A percentile compares a stretch with the other conserved stretches of the same genome.
Conservation (phyloP, 2,113 vertebrate genomes). For the Lycaon pictus region DNA sequence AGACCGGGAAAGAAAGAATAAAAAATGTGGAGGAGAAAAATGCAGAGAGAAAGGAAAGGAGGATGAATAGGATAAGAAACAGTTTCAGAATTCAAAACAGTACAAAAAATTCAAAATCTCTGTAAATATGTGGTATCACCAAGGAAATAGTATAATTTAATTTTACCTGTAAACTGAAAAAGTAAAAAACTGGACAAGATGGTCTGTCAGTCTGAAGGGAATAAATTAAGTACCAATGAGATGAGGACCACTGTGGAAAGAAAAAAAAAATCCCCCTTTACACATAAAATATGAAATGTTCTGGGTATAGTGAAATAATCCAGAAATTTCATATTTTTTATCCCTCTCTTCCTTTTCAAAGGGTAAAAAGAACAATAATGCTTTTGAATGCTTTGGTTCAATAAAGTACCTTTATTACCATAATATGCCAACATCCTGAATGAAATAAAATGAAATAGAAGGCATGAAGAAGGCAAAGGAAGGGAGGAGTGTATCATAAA, state of each 20-base stretch:
- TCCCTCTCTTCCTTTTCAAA: background rate
- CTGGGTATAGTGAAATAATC: background rate
- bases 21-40: background rate
- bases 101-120: background rate
- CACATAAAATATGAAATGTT: slow-evolving; percentile 6
- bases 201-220: background rate
- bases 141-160: slow-evolving; percentile 42
- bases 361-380: slow-evolving; percentile 15
- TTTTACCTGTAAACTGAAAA: slow-evolving; percentile 34
- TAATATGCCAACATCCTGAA: background rate
- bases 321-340: background rate
- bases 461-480: background rate
- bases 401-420: slow-evolving; percentile 15
- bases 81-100: background rate
- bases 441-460: background rate
- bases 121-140: slow-evolving; percentile 27
- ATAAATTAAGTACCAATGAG: background rate
- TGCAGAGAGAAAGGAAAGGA: background rate
- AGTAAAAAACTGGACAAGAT: background rate
- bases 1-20: background rate
- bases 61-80: background rate
- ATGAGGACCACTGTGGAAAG: background rate
- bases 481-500: background rate
- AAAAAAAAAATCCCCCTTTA: background rate
- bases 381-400: slow-evolving; percentile 48